Percentiles rank a stretch among this genome's conserved stretches.
Evolutionary conservation across 1,140 invertebrate genomes (phyloP).

Genomic region (Bombus waltoni): DNA sequence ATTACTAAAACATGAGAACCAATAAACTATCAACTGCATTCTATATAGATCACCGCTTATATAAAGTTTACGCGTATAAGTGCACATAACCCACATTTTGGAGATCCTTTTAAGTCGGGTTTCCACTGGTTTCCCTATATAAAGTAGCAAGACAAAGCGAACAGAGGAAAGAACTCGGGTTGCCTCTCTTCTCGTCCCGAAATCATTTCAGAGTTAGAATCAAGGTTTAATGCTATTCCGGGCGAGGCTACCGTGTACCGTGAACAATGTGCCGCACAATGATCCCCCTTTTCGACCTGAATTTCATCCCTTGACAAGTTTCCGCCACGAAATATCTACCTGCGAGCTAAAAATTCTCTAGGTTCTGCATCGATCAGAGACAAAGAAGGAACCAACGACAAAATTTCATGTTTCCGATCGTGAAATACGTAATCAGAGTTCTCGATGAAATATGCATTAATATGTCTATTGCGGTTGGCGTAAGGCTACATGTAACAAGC

Average conservation of each 20-base stretch:
- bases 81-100: conserved; percentile 48
- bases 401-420: conserved; percentile 44
- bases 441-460: background rate
- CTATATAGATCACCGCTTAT: background rate
- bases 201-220: conserved; percentile 72
- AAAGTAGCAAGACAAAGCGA: conserved; percentile 1
- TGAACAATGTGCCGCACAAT: conserved; percentile 67
- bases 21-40: background rate
- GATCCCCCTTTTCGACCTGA: conserved; percentile 61
- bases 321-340: conserved; percentile 46
- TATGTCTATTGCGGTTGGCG: background rate
- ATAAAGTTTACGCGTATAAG: conserved; percentile 8
- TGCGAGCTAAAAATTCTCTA: conserved; percentile 50
- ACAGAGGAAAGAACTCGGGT: conserved; percentile 1
- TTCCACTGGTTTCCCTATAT: conserved; percentile 18
- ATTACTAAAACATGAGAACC: background rate
- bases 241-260: conserved; percentile 49
- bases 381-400: conserved; percentile 21
- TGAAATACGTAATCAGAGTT: conserved; percentile 62
- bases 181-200: background rate
- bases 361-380: background rate
- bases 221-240: conserved; percentile 63
- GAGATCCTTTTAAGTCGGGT: conserved; percentile 31
- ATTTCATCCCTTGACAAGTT: conserved; percentile 59
- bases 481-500: background rate